A percentile compares a stretch with the other conserved stretches of the same genome.
These are phyloP conservation scores for Tychaedon coryphoeus DNA, from an alignment of 2,113 vertebrate species.

Conservation along the genomic window DNA sequence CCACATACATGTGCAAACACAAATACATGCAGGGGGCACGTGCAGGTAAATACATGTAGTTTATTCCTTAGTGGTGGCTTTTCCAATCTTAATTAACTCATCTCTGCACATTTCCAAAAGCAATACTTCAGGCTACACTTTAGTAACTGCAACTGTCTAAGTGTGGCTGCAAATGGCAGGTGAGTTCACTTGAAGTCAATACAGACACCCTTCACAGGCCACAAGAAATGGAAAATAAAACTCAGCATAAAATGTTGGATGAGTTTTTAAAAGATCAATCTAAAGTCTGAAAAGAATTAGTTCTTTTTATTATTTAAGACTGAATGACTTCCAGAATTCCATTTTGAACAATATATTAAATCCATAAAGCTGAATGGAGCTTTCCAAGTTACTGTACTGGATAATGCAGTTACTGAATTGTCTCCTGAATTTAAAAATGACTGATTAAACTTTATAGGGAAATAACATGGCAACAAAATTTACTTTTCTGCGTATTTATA, in stretches of 20 bases:
- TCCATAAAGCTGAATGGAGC: background rate
- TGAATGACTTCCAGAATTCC: background rate
- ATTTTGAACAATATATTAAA: background rate
- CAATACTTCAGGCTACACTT: background rate
- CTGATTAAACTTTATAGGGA: background rate
- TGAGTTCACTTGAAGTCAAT: background rate
- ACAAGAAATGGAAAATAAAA: background rate
- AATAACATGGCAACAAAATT: background rate
- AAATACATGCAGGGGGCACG: no score
- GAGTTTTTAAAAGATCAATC: background rate
- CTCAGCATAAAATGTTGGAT: background rate
- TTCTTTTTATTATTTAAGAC: background rate
- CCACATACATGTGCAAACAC: background rate
- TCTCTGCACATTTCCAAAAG: background rate
- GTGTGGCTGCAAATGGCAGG: accelerated
- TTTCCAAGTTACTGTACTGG: background rate
- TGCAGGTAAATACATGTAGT: accelerated
- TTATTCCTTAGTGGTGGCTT: background rate
- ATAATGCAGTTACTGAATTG: background rate
- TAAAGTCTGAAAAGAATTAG: background rate
- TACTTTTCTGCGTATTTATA: background rate
- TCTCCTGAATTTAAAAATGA: background rate
- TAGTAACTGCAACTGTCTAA: background rate
- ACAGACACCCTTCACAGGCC: background rate
- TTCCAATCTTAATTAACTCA: background rate